phyloP scores from a whole-genome alignment of 2,113 vertebrate genomes.

The Spea bombifrons region DNA sequence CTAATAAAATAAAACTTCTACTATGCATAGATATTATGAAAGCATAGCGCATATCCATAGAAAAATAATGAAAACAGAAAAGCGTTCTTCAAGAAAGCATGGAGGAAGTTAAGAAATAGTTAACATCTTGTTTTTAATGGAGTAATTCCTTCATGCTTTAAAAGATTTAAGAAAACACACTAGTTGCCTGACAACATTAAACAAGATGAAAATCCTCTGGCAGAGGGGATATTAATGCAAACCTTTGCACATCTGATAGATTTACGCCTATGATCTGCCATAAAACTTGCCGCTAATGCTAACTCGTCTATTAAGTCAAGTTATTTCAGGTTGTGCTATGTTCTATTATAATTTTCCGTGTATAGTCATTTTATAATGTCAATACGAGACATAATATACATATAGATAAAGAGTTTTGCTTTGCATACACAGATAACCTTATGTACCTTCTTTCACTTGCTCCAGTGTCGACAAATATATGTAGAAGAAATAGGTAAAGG shows the following conservation, averaged over 20 bases:
- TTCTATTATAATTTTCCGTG: constrained; percentile 66
- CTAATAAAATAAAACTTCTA: too few relatives aligned
- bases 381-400: neutral
- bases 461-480: too few relatives aligned
- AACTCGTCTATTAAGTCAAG: constrained; percentile 71
- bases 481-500: too few relatives aligned
- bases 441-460: too few relatives aligned
- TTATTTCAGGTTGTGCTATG: constrained; percentile 64
- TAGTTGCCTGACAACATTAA: constrained; percentile 57
- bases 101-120: constrained; percentile 54
- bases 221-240: constrained; percentile 61
- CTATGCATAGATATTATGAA: neutral
- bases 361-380: constrained; percentile 64
- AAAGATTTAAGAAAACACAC: constrained; percentile 55
- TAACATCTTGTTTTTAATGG: constrained; percentile 56
- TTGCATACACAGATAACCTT: too few relatives aligned
- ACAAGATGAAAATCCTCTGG: constrained; percentile 64
- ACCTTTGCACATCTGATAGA: constrained; percentile 69
- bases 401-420: too few relatives aligned
- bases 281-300: constrained; percentile 71
- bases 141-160: constrained; percentile 52
- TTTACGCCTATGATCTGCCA: constrained; percentile 65
- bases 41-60: constrained; percentile 48
- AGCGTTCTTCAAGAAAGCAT: constrained; percentile 2
- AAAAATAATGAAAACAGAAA: constrained; percentile 33